Evolutionary conservation across 1,140 invertebrate species (phyloP), one percentile per base, ranked within the genome.

Genomic region (Leptopilina clavipes): DNA sequence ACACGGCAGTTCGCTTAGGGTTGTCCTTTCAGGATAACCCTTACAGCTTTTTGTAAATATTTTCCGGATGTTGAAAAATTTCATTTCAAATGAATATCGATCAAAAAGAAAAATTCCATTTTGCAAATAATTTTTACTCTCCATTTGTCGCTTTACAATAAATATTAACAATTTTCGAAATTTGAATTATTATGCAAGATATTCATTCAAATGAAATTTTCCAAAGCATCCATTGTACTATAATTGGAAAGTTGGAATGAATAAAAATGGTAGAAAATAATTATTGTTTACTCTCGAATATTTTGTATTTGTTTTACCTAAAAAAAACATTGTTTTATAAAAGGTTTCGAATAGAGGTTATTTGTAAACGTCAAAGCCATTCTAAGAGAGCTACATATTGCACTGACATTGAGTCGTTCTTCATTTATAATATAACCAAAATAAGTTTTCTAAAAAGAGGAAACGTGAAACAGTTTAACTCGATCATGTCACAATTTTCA

Each of bases 1-100:
- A 90, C 90, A 91, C 86, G 87, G 87, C 86, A 88, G 82, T 88
- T 89, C 84, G 86, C 70, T 56, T 72, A 80, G 86, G 88, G 85
- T 84, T 83, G 84, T 86, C 83, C 83, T 82, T 84, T 79, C 80
- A 80, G 82, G 83, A 84, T 81, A 85, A 84, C 86, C 87, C 85
- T 85, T 82, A 79, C 56, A 70, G 56, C 11, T n/a, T 40, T 74
- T 25, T 71, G n/a, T 6, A 71, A 31, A 40, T 40, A 8, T 40
- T 65, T 31, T 31, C 8, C 5, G 25, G 59, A 12, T 7, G 12
- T 65, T 65, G 14, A 12, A 65, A 65, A 65, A 65, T n/a, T 3
- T n/a, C 22, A 65, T 25, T 12, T 25, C 1, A 5, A 0, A 48
- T 48, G 3, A 48, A 48, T 48, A 48, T 14, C n/a, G n/a, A n/a